Percentiles rank a stretch among this genome's conserved stretches.
phyloP scores from a whole-genome alignment of 2,113 vertebrate species.

The Caranx melampygus region DNA sequence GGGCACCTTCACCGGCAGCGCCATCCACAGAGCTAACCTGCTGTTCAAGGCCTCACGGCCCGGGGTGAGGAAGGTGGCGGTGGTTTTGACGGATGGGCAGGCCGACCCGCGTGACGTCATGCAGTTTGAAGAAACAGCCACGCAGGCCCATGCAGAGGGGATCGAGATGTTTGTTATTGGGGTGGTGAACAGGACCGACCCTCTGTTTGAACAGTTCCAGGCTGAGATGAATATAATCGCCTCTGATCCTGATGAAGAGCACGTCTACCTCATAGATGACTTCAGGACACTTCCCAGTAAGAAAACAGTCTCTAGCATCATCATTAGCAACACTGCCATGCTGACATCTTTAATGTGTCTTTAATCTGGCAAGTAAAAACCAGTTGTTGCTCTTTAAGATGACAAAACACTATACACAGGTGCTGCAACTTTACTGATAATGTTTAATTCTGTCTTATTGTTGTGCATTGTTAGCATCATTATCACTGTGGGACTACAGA shows the following conservation, averaged over 20 bases:
- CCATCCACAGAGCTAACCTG: constrained; percentile 80
- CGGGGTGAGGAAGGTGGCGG: constrained; percentile 83
- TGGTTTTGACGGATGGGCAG: constrained; percentile 88
- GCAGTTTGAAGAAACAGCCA: constrained; percentile 74
- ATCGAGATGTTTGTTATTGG: constrained; percentile 89
- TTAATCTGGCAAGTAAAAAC: too few relatives aligned
- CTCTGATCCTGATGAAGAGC: constrained; percentile 85
- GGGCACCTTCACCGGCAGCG: constrained; percentile 88
- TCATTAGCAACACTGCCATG: neutral
- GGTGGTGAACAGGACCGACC: constrained; percentile 82
- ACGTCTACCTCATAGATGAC: constrained; percentile 88
- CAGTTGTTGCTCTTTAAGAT: too few relatives aligned
- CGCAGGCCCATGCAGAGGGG: constrained; percentile 62
- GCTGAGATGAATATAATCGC: constrained; percentile 87
- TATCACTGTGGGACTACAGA: too few relatives aligned
- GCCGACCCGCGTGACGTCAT: constrained; percentile 81
- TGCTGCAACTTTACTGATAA: too few relatives aligned
- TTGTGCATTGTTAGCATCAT: too few relatives aligned
- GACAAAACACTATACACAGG: too few relatives aligned
- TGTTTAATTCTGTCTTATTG: too few relatives aligned
- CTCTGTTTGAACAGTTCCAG: constrained; percentile 80
- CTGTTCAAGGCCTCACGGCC: constrained; percentile 80
- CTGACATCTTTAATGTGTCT: neutral
- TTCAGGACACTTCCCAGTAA: constrained; percentile 87
- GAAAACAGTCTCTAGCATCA: constrained; percentile 32